Evolutionary conservation across 2,888 invertebrate genomes (phyloP), one percentile per base, ranked within the genome.

Genomic region (Rhimphoctona megacephalus): DNA sequence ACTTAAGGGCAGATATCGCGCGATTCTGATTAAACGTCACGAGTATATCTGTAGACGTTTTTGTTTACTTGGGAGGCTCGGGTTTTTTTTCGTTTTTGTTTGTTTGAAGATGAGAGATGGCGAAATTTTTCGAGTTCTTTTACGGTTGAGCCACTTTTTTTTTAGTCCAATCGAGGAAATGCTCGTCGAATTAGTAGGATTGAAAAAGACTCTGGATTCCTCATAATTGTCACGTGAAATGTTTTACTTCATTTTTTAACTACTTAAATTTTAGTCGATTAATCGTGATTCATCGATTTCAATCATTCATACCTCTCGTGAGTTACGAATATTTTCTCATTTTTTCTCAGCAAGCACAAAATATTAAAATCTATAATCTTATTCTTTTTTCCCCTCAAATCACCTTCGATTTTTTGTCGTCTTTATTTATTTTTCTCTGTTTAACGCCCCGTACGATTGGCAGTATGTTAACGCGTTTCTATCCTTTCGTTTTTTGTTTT

Each of bases 1-100:
- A 94, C 93, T 94, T 93, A 90, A 92, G 92, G 93, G 93, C 92
- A 92, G 91, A 92, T 92, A 93, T 90, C 90, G 91, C 91, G 91
- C 91, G 90, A 92, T 90, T 90, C 89, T 89, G 90, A 91, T 90
- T 87, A 89, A 89, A 88, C 88, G 85, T 90, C 83, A 89, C 88
- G 89, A 91, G 88, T 89, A 25, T 1, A 81, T 83, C 54, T 46
- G 77, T 86, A 77, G 30, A 64, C 73, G 81, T 78, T 64, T 77
- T 66, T 78, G 14, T 57, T 61, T 36, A 64, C 19, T n/a, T 33
- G 43, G 25, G 69, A 9, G 30, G n/a, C 11, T 25, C n/a, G 11
- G 19, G 33, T 25, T 46, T 61, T 57, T 25, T 14, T 14, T 25
- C 49, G 30, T 74, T 22, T 57, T 36, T 57, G 25, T 57, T 39